phyloP scores from a whole-genome alignment of 1,140 invertebrate species.

The Parapsyche elsis region DNA sequence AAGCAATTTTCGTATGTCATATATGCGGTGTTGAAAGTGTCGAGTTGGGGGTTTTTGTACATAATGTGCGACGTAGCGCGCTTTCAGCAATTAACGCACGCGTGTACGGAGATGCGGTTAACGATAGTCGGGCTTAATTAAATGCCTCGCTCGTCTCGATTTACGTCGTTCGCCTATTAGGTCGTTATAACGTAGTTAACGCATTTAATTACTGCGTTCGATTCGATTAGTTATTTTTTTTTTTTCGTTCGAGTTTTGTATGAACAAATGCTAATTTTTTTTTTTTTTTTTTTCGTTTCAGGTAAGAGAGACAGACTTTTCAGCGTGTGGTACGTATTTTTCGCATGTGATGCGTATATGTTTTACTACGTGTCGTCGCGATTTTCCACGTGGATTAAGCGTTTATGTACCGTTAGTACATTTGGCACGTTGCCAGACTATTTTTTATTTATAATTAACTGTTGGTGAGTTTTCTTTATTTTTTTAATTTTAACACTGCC shows the following conservation, averaged over 20 bases:
- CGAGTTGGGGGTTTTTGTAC: no score
- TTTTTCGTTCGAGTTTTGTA: not conserved
- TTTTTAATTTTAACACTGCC: no score
- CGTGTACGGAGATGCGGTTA: not conserved
- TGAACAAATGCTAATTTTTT: not conserved
- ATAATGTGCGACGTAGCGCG: not conserved
- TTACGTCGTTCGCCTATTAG: not conserved
- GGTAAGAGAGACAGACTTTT: not conserved
- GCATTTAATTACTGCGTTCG: not conserved
- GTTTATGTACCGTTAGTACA: not conserved
- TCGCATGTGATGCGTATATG: not conserved
- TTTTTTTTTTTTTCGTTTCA: constrained; percentile 3
- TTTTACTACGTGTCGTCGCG: no score
- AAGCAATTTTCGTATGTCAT: no score
- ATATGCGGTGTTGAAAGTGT: no score
- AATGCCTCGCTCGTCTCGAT: not conserved
- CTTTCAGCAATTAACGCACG: not conserved
- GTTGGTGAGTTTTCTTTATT: no score
- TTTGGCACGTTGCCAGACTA: not conserved
- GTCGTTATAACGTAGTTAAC: not conserved
- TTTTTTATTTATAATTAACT: no score
- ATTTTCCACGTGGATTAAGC: constrained; percentile 2
- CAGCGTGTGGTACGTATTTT: not conserved
- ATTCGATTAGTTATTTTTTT: not conserved
- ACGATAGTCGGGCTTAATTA: not conserved